Conservation (phyloP, 2,113 vertebrate species). For the Cyphomyrus plagiostoma region DNA sequence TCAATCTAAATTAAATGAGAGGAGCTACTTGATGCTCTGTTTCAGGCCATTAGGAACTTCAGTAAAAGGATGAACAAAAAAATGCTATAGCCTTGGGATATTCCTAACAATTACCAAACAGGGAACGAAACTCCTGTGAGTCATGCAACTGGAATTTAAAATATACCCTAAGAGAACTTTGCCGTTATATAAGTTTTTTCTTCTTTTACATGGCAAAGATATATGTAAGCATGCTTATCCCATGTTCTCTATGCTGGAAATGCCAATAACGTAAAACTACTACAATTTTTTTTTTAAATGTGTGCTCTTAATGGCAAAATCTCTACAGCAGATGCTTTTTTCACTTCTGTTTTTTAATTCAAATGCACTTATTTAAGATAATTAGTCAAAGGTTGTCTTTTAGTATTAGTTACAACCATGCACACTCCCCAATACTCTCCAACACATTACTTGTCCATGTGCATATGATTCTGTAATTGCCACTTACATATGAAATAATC, state of each 20-base stretch:
- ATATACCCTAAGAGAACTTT: not conserved
- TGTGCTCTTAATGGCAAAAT: not conserved
- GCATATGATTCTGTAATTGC: not conserved
- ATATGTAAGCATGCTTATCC: not conserved
- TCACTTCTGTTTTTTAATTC: not conserved
- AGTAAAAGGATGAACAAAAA: not conserved
- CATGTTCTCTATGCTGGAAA: not conserved
- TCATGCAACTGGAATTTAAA: not conserved
- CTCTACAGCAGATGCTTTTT: not conserved
- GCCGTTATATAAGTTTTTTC: not conserved
- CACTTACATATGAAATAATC: not conserved
- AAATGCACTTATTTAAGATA: not conserved
- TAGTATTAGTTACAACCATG: not conserved
- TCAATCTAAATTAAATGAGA: not conserved
- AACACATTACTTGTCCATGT: not conserved
- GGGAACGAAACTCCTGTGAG: not conserved
- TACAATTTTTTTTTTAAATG: not conserved
- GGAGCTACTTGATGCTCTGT: not conserved
- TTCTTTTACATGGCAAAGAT: not conserved
- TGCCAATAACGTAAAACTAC: not conserved
- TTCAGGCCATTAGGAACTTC: slow-evolving; percentile 7
- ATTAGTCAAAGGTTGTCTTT: not conserved
- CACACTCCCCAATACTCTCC: not conserved
- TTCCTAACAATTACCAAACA: not conserved
- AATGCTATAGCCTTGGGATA: not conserved